phyloP scores from a whole-genome alignment of 2,888 invertebrate species.

The Synanthedon formicaeformis region DNA sequence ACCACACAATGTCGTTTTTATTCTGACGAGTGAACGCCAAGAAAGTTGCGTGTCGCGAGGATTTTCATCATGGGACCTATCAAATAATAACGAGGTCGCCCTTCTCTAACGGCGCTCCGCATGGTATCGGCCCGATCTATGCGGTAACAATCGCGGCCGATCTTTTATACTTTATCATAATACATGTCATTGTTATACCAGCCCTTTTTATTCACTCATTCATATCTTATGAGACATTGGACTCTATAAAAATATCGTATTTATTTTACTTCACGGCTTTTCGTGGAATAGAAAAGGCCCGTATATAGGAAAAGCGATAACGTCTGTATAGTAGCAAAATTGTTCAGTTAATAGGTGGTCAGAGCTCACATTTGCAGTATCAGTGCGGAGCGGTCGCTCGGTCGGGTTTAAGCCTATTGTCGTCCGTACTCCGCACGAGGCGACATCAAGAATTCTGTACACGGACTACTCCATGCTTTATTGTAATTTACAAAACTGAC shows the following conservation, averaged over 20 bases:
- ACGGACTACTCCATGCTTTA: slow-evolving; percentile 60
- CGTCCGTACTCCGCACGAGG: slow-evolving; percentile 33
- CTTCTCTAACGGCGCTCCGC: slow-evolving; percentile 37
- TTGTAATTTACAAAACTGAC: slow-evolving; percentile 67
- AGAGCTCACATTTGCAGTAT: slow-evolving; percentile 39
- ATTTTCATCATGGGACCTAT: slow-evolving; percentile 63
- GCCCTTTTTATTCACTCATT: slow-evolving; percentile 27
- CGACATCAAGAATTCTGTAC: slow-evolving; percentile 55
- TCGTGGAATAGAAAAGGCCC: slow-evolving; percentile 7
- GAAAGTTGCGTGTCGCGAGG: slow-evolving; percentile 61
- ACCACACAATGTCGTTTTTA: slow-evolving; percentile 57
- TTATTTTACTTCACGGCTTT: slow-evolving; percentile 13
- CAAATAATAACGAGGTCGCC: slow-evolving; percentile 63
- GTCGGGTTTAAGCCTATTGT: slow-evolving; percentile 50
- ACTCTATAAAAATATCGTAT: slow-evolving; percentile 17
- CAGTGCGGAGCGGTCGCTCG: slow-evolving; percentile 20
- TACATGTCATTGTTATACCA: slow-evolving; percentile 37
- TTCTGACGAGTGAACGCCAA: slow-evolving; percentile 58
- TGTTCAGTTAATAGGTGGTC: slow-evolving; percentile 39
- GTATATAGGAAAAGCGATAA: slow-evolving; percentile 14
- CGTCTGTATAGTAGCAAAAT: slow-evolving; percentile 22
- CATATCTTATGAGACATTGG: slow-evolving; percentile 9
- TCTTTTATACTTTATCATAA: slow-evolving; percentile 54
- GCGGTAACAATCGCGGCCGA: slow-evolving; percentile 42
- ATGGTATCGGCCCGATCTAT: slow-evolving; percentile 50